Conservation (phyloP, 2,113 vertebrate genomes). For the Pluvianellus socialis region DNA sequence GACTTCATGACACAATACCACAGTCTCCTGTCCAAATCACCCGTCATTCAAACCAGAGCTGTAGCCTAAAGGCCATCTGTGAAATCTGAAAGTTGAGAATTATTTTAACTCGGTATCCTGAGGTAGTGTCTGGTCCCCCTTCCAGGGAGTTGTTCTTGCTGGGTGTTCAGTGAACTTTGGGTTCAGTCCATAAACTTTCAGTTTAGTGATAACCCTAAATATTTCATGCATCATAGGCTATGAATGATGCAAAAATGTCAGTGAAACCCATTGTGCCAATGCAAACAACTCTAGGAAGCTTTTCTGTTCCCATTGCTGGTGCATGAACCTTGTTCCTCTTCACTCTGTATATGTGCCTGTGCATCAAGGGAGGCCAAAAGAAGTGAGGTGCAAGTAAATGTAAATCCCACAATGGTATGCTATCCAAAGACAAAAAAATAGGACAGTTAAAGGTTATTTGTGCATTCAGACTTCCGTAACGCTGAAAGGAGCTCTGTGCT, state of each 20-base stretch:
- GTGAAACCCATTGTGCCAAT: neutral
- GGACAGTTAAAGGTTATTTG: neutral
- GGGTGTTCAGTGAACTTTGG: slow-evolving; percentile 34
- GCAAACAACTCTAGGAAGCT: neutral
- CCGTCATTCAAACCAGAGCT: neutral
- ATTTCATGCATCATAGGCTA: neutral
- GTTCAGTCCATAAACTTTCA: neutral
- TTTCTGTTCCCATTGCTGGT: neutral
- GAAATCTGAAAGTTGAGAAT: neutral
- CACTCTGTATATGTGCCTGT: neutral
- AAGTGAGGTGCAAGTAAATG: neutral
- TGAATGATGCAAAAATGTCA: neutral
- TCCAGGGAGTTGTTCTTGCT: neutral
- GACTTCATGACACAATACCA: neutral
- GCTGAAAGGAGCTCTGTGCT: neutral
- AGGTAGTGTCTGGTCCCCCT: neutral
- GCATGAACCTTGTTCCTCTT: neutral
- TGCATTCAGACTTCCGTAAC: neutral
- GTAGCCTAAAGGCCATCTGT: neutral
- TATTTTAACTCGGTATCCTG: neutral
- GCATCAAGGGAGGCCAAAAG: neutral
- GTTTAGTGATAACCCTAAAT: slow-evolving; percentile 27
- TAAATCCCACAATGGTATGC: neutral
- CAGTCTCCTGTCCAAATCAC: neutral
- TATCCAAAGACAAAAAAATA: neutral